These are phyloP conservation scores for Hymenochirus boettgeri DNA, from an alignment of 2,113 vertebrate species.

Conservation along the genomic window DNA sequence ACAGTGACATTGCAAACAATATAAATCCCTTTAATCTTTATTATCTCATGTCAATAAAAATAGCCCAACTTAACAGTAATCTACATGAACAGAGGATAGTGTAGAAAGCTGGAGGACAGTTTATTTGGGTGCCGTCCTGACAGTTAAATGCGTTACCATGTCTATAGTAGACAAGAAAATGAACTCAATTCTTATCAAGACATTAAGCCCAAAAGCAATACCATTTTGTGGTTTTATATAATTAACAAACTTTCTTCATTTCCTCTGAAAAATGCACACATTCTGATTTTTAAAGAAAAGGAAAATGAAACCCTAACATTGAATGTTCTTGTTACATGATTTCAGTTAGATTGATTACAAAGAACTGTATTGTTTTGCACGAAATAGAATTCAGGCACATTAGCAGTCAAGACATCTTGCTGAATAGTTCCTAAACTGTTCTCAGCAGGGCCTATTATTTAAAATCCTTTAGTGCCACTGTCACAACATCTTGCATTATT, in stretches of 20 bases:
- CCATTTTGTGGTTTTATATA: background rate
- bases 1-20: too few species aligned
- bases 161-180: background rate
- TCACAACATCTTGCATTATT: conserved; percentile 67
- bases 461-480: conserved; percentile 58
- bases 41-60: too few species aligned
- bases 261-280: background rate
- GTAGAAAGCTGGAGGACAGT: too few species aligned
- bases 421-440: conserved; percentile 58
- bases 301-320: background rate
- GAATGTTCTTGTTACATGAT: conserved; percentile 50
- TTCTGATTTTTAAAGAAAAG: too few species aligned
- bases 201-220: background rate
- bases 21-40: too few species aligned
- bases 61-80: too few species aligned
- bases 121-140: too few species aligned
- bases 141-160: too few species aligned
- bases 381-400: conserved; percentile 44
- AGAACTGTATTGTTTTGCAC: conserved; percentile 43
- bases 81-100: too few species aligned
- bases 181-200: background rate
- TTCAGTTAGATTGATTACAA: conserved; percentile 57
- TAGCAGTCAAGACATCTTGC: conserved; percentile 52
- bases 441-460: conserved; percentile 60
- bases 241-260: background rate